phyloP scores from a whole-genome alignment of 2,113 vertebrate genomes.

The Cinclus cinclus region DNA sequence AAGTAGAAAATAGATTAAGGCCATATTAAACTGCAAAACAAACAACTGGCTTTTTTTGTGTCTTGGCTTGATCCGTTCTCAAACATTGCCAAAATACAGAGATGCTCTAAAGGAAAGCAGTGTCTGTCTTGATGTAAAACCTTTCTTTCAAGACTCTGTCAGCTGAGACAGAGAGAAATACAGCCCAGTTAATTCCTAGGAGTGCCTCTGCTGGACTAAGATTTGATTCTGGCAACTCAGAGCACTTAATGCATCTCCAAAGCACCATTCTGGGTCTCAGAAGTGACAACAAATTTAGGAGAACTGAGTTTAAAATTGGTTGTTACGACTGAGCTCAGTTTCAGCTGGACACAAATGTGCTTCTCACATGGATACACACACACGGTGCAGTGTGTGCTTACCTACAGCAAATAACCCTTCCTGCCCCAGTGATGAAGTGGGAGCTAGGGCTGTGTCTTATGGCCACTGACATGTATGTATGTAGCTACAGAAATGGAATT shows the following conservation, averaged over 20 bases:
- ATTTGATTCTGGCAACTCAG: not conserved
- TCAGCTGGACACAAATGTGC: not conserved
- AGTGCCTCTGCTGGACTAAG: not conserved
- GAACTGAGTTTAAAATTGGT: not conserved
- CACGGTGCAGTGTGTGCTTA: not conserved
- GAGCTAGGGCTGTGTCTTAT: not conserved
- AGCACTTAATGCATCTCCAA: not conserved
- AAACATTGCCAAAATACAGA: not conserved
- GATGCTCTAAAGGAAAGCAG: not conserved
- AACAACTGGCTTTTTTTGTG: not conserved
- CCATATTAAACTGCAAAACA: not conserved
- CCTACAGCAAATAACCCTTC: no score
- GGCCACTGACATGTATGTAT: not conserved
- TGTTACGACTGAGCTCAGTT: not conserved
- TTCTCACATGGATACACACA: rapidly evolving
- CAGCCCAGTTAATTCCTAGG: not conserved
- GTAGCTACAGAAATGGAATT: not conserved
- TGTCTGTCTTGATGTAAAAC: not conserved
- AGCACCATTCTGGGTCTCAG: not conserved
- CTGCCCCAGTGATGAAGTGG: not conserved
- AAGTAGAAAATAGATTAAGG: not conserved
- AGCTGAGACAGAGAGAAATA: not conserved
- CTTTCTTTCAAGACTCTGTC: not conserved
- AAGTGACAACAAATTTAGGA: not conserved
- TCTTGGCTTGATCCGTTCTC: not conserved